phyloP scores from a whole-genome alignment of 2,797 vertebrate species.

The Dicrostonyx torquatus region DNA sequence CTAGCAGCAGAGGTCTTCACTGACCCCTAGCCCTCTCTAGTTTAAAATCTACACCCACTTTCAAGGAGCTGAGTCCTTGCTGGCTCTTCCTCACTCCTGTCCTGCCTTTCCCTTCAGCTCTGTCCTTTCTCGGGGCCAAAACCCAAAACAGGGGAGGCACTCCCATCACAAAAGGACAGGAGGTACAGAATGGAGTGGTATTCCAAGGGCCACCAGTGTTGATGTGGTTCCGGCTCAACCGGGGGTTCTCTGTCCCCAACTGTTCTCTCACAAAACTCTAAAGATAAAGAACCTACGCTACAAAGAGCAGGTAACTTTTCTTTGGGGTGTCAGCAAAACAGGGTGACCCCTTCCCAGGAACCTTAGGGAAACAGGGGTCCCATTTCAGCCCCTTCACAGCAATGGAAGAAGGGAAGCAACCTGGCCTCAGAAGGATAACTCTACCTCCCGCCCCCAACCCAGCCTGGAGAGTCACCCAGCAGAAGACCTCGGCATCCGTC shows the following conservation, averaged over 20 bases:
- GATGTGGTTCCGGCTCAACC: not conserved
- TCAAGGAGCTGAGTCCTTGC: not conserved
- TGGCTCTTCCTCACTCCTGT: not conserved
- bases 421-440: not conserved
- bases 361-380: not conserved
- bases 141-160: not conserved
- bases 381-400: not conserved
- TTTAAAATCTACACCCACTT: not conserved
- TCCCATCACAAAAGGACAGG: not conserved
- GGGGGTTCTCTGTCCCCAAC: not conserved
- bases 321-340: not conserved
- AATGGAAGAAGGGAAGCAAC: not conserved
- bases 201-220: not conserved
- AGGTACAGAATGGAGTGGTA: not conserved
- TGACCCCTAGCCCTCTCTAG: not conserved
- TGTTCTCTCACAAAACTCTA: rapidly evolving
- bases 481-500: not conserved
- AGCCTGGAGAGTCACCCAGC: not conserved
- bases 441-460: not conserved
- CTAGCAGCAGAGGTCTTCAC: not conserved
- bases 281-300: not conserved
- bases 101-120: too few species aligned
- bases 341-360: not conserved
- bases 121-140: not conserved
- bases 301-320: not conserved